Evolutionary conservation across 2,113 vertebrate genomes (phyloP).

Genomic region (Eptatretus burgeri): DNA sequence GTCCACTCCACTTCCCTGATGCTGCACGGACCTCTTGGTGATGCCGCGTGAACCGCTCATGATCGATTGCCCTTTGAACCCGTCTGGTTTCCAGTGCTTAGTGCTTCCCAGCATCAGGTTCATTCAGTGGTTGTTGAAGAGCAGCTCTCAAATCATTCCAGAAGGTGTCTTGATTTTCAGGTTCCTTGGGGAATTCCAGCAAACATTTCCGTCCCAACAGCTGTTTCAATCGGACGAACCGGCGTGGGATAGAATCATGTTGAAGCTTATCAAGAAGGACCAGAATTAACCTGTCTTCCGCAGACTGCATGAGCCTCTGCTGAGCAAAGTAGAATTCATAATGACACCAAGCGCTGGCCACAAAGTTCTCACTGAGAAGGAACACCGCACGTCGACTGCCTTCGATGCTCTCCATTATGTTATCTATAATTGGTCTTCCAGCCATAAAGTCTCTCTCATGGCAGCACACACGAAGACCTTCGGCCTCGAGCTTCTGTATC

Average conservation of each 20-base stretch:
- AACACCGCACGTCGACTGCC: constrained; percentile 46
- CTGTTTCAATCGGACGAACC: constrained; percentile 40
- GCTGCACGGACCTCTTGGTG: too few relatives aligned
- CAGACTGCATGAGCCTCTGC: constrained; percentile 25
- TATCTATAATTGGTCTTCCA: constrained; percentile 43
- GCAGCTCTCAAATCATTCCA: constrained; percentile 39
- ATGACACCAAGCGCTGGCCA: constrained; percentile 74
- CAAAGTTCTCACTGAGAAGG: constrained; percentile 47
- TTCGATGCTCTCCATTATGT: constrained; percentile 50
- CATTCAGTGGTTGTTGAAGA: not conserved
- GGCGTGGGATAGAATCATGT: constrained; percentile 30
- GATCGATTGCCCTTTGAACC: too few relatives aligned
- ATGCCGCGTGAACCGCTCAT: too few relatives aligned
- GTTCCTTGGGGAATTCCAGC: constrained; percentile 50
- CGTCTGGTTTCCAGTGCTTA: too few relatives aligned
- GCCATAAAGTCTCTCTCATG: constrained; percentile 48
- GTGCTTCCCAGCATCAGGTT: too few relatives aligned
- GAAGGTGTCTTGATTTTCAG: constrained; percentile 33
- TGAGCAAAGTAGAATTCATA: constrained; percentile 71
- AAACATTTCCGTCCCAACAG: constrained; percentile 42
- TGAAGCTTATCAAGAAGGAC: constrained; percentile 49
- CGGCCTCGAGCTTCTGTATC: constrained; percentile 33
- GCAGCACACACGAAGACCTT: constrained; percentile 25
- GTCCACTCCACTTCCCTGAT: too few relatives aligned
- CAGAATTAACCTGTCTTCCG: constrained; percentile 30